Evolutionary conservation across 2,888 invertebrate genomes (phyloP).

Genomic region (Aporophyla nigra): DNA sequence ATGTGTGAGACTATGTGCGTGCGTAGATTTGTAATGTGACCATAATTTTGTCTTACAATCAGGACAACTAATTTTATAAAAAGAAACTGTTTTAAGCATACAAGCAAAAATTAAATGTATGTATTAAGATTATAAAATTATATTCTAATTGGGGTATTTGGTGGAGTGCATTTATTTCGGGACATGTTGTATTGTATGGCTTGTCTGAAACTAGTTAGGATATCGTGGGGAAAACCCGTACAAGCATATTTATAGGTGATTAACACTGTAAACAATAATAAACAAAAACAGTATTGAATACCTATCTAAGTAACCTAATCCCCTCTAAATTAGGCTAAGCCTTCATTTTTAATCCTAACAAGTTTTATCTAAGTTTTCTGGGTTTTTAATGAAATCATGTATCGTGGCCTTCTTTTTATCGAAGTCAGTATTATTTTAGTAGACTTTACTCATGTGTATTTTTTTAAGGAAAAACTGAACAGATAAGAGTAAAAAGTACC

Average conservation of each 20-base stretch:
- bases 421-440: slow-evolving; percentile 14
- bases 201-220: neutral
- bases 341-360: slow-evolving; percentile 22
- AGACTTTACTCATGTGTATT: slow-evolving; percentile 4
- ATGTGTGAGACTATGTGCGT: too few species aligned
- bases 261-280: neutral
- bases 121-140: too few species aligned
- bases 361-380: slow-evolving; percentile 1
- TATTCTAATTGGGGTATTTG: too few species aligned
- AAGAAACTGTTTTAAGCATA: too few species aligned
- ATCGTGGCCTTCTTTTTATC: slow-evolving; percentile 23
- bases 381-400: slow-evolving; percentile 17
- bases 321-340: slow-evolving; percentile 12
- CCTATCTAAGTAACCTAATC: slow-evolving; percentile 6
- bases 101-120: too few species aligned
- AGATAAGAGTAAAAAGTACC: neutral
- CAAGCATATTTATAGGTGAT: neutral
- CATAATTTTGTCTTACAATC: too few species aligned
- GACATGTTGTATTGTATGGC: too few species aligned
- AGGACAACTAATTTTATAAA: too few species aligned
- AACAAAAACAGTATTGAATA: neutral
- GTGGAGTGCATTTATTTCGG: too few species aligned
- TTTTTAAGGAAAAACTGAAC: neutral
- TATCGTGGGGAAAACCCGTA: neutral
- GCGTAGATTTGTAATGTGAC: too few species aligned